A percentile compares a stretch with the other conserved stretches of the same genome.
phyloP scores from a whole-genome alignment of 2,113 vertebrate species.

The Nyctibius bracteatus region DNA sequence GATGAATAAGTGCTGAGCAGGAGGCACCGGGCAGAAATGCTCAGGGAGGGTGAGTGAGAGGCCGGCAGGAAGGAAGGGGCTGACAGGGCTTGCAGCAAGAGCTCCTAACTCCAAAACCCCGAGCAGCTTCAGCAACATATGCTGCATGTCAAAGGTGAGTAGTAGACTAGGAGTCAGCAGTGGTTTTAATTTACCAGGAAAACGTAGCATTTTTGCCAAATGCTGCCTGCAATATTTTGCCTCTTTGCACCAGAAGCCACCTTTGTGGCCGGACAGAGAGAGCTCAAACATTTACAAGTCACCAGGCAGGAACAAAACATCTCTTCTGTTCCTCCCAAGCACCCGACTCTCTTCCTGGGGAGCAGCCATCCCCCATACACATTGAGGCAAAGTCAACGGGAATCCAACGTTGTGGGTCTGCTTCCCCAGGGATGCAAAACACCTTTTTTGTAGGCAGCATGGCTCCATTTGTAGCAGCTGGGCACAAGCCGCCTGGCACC shows the following conservation, averaged over 20 bases:
- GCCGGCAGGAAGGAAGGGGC: fast-evolving
- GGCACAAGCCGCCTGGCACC: background rate
- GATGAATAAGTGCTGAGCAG: background rate
- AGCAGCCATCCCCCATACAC: background rate
- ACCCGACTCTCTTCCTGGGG: background rate
- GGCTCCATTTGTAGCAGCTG: background rate
- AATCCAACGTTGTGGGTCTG: fast-evolving
- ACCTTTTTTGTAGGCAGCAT: background rate
- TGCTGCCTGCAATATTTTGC: background rate
- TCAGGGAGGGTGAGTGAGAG: background rate
- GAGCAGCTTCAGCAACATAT: background rate
- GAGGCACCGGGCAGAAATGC: background rate
- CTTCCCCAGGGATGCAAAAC: background rate
- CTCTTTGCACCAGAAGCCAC: background rate
- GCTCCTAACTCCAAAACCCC: background rate
- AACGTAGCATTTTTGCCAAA: background rate
- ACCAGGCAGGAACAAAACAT: background rate
- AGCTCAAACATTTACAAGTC: background rate
- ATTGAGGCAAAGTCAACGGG: background rate
- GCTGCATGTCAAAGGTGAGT: background rate
- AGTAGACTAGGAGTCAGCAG: fast-evolving
- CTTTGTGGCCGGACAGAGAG: background rate
- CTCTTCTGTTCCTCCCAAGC: background rate
- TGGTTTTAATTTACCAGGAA: background rate
- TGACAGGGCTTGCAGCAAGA: background rate